A percentile compares a stretch with the other conserved stretches of the same genome.
These are phyloP conservation scores for Tetraodon nigroviridis DNA, from an alignment of 2,113 vertebrate genomes.

Conservation along the genomic window DNA sequence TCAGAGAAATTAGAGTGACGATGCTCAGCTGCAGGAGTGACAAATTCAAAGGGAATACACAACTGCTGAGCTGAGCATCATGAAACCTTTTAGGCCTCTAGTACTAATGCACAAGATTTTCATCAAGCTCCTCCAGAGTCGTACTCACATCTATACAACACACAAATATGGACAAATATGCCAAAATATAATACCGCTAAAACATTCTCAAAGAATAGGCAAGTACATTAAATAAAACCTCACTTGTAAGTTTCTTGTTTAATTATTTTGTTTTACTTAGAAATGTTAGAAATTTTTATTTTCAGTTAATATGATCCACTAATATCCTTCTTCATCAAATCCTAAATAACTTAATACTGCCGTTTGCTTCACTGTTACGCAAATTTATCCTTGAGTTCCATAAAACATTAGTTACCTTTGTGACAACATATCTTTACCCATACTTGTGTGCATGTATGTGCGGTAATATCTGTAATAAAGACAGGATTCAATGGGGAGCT, in stretches of 20 bases:
- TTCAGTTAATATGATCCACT: background rate
- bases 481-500: slow-evolving; percentile 45
- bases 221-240: slow-evolving; percentile 5
- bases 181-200: background rate
- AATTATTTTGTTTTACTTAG: background rate
- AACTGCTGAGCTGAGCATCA: slow-evolving; percentile 57
- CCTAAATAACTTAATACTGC: background rate
- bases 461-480: slow-evolving; percentile 35
- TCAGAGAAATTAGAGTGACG: slow-evolving; percentile 60
- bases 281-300: background rate
- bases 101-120: slow-evolving; percentile 67
- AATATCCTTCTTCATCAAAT: too few relatives aligned
- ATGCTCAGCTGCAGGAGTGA: slow-evolving; percentile 52
- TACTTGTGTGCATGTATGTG: slow-evolving; percentile 15
- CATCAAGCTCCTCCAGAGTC: slow-evolving; percentile 64
- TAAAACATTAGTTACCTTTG: background rate
- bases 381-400: background rate
- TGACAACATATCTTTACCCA: background rate
- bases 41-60: slow-evolving; percentile 9
- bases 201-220: slow-evolving; percentile 1
- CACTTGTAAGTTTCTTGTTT: background rate
- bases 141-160: slow-evolving; percentile 52
- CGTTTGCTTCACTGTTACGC: background rate
- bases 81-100: slow-evolving; percentile 61
- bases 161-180: slow-evolving; percentile 50